Conservation (phyloP, 2,113 vertebrate genomes). For the Corydoras maculifer region DNA sequence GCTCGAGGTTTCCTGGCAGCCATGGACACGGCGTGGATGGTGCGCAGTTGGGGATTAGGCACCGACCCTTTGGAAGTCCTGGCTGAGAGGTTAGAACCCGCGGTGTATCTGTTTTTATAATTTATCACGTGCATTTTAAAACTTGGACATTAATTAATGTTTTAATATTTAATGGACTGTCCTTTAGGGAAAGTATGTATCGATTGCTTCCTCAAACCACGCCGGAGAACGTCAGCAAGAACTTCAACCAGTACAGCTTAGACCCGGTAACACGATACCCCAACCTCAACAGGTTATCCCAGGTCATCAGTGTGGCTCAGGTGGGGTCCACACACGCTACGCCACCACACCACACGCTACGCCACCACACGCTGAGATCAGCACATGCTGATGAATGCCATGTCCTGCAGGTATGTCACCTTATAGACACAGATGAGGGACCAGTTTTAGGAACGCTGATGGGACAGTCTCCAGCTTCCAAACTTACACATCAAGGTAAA, state of each 20-base stretch:
- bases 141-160: neutral
- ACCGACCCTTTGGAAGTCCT: constrained; percentile 77
- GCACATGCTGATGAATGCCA: too few relatives aligned
- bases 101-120: neutral
- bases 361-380: too few relatives aligned
- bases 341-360: too few relatives aligned
- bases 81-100: constrained; percentile 75
- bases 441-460: constrained; percentile 61
- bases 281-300: constrained; percentile 67
- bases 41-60: constrained; percentile 82
- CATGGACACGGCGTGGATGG: constrained; percentile 95
- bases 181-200: constrained; percentile 85
- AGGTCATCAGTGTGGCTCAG: constrained; percentile 78
- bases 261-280: constrained; percentile 86
- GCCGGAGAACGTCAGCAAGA: constrained; percentile 94
- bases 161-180: constrained; percentile 9
- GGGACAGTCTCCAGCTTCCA: constrained; percentile 68
- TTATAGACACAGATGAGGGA: constrained; percentile 82
- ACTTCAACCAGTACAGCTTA: constrained; percentile 84
- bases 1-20: constrained; percentile 92
- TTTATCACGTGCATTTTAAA: neutral
- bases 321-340: constrained; percentile 52
- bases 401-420: constrained; percentile 76
- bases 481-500: constrained; percentile 72
- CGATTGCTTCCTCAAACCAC: constrained; percentile 90